A percentile compares a stretch with the other conserved stretches of the same genome.
phyloP scores from a whole-genome alignment of 2,113 vertebrate species.

The Gavialis gangeticus region DNA sequence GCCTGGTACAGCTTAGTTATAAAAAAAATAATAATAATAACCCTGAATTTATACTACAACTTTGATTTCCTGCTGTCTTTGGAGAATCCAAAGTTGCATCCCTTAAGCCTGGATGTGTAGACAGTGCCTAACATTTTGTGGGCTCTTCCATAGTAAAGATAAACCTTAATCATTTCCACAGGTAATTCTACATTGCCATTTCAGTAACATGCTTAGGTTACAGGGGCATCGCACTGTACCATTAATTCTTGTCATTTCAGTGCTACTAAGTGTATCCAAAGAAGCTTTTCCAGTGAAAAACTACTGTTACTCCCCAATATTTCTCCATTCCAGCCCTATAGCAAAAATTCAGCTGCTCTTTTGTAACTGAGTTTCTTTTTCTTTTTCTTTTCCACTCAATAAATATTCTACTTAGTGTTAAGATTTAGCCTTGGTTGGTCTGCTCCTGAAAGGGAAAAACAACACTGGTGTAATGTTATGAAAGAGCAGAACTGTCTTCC shows the following conservation, averaged over 20 bases:
- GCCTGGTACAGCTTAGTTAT: neutral
- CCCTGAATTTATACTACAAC: neutral
- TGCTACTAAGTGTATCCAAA: neutral
- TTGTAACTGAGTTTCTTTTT: neutral
- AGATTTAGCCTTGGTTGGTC: neutral
- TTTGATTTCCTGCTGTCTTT: neutral
- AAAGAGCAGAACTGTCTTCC: slow-evolving; percentile 24
- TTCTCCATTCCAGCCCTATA: neutral
- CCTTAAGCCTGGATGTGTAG: neutral
- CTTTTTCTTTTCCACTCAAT: neutral
- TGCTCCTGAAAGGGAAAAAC: slow-evolving; percentile 4
- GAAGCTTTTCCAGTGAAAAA: neutral
- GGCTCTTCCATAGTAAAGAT: neutral
- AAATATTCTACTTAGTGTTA: neutral
- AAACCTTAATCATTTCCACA: neutral
- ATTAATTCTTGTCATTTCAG: neutral
- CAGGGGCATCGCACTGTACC: neutral
- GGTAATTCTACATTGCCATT: fast-evolving
- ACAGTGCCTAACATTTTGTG: neutral
- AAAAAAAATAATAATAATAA: neutral
- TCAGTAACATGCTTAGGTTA: neutral
- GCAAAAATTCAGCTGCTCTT: neutral
- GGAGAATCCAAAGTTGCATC: neutral
- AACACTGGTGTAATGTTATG: neutral
- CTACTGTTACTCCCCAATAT: neutral